A percentile compares a stretch with the other conserved stretches of the same genome.
Conservation (phyloP, 2,113 vertebrate species). For the Microcebus murinus region DNA sequence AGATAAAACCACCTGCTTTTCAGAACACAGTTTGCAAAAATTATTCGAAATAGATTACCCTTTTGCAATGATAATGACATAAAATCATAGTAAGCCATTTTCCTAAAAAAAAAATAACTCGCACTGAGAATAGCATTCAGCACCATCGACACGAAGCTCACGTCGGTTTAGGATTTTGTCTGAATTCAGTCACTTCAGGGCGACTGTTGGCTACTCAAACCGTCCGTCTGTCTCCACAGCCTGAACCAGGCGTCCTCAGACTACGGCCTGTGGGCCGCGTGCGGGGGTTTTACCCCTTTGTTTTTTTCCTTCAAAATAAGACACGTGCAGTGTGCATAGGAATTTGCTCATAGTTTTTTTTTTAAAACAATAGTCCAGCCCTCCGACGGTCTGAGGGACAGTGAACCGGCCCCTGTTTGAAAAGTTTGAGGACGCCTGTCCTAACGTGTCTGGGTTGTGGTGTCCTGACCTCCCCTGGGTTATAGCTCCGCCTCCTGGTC, state of each 20-base stretch:
- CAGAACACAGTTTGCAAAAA: constrained; percentile 53
- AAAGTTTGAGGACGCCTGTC: no score
- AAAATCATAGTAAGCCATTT: constrained; percentile 46
- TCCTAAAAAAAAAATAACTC: constrained; percentile 14
- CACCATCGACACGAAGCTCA: neutral
- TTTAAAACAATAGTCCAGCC: no score
- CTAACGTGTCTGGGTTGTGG: accelerated
- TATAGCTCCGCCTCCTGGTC: neutral
- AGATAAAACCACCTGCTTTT: constrained; percentile 13
- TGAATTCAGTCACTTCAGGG: neutral
- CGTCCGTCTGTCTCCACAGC: neutral
- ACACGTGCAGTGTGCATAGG: no score
- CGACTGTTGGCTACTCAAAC: neutral
- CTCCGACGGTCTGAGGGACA: no score
- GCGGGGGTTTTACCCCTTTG: no score
- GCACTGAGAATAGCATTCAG: constrained; percentile 22
- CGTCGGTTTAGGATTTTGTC: neutral
- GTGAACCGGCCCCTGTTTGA: no score
- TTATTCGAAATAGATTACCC: constrained; percentile 67
- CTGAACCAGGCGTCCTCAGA: no score
- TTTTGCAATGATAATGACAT: constrained; percentile 64
- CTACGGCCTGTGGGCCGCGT: accelerated
- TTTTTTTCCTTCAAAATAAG: no score
- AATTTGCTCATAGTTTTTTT: no score
- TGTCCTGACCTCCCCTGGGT: neutral